These are phyloP conservation scores for Matsumyia berberina DNA, from an alignment of 2,888 invertebrate genomes.

Conservation along the genomic window DNA sequence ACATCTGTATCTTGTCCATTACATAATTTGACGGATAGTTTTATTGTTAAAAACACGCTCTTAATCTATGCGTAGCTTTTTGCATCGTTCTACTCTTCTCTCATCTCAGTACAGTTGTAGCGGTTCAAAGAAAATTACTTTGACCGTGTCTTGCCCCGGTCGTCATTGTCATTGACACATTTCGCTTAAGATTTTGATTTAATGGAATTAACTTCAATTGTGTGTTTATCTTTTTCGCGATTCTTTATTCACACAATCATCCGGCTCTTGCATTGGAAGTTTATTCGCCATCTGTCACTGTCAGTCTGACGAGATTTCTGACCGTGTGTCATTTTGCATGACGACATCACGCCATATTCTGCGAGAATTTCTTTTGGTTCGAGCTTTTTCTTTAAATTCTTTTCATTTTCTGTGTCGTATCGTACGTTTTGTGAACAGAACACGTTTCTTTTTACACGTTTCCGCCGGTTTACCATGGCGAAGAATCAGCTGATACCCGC, in stretches of 20 bases:
- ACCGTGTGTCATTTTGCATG: slow-evolving; percentile 5
- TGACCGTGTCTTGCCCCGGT: slow-evolving; percentile 14
- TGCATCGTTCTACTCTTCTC: not conserved
- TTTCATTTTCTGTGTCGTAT: not conserved
- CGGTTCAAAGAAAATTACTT: not conserved
- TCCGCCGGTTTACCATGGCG: slow-evolving; percentile 14
- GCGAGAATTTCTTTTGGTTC: slow-evolving; percentile 1
- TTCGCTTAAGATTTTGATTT: not conserved
- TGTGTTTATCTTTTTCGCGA: not conserved
- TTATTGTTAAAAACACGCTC: not conserved
- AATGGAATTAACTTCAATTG: not conserved
- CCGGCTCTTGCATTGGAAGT: not conserved
- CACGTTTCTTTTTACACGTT: slow-evolving; percentile 16
- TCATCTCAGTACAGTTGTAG: not conserved
- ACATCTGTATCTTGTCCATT: not conserved
- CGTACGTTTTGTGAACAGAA: not conserved
- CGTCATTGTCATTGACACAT: slow-evolving; percentile 8
- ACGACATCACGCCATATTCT: slow-evolving; percentile 58
- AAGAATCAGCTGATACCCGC: slow-evolving; percentile 30
- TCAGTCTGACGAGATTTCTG: not conserved
- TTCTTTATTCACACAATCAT: not conserved
- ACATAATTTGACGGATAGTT: slow-evolving; percentile 5
- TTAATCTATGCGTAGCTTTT: not conserved
- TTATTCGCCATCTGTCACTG: slow-evolving; percentile 18
- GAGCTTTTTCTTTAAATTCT: not conserved